Conservation (phyloP, 2,113 vertebrate species). For the Gadus chalcogrammus region DNA sequence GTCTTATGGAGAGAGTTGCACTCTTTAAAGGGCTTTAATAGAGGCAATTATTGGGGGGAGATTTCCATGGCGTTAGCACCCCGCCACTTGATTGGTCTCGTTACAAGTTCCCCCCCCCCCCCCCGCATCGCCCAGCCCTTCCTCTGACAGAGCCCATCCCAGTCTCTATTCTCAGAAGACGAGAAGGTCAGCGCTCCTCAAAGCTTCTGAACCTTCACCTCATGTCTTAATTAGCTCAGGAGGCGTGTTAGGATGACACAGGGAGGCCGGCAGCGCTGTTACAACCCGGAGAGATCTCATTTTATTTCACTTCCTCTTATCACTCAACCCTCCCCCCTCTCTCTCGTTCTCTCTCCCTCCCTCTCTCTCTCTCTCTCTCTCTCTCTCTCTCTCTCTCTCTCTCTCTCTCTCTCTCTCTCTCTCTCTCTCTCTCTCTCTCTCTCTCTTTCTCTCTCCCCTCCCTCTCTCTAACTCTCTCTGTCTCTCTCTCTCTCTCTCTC, state of each 20-base stretch:
- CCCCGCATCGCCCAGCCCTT: not conserved
- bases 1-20: constrained; percentile 46
- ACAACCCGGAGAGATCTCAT: not conserved
- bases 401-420: no score
- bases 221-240: constrained; percentile 78
- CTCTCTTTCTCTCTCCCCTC: no score
- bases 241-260: constrained; percentile 53
- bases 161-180: constrained; percentile 46
- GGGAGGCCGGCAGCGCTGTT: constrained; percentile 33
- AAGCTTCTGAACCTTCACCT: constrained; percentile 70
- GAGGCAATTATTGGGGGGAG: constrained; percentile 70
- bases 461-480: no score
- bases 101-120: constrained; percentile 58
- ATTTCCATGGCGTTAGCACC: constrained; percentile 51
- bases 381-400: no score
- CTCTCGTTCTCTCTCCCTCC: no score
- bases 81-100: constrained; percentile 61
- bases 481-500: no score
- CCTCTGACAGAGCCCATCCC: constrained; percentile 49
- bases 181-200: constrained; percentile 76
- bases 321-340: not conserved
- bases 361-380: no score
- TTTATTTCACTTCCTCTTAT: not conserved
- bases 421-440: no score
- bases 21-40: constrained; percentile 70